Percentiles rank a stretch among this genome's conserved stretches.
Conservation (phyloP, 1,140 invertebrate species). For the Drosophila pruinosa region DNA sequence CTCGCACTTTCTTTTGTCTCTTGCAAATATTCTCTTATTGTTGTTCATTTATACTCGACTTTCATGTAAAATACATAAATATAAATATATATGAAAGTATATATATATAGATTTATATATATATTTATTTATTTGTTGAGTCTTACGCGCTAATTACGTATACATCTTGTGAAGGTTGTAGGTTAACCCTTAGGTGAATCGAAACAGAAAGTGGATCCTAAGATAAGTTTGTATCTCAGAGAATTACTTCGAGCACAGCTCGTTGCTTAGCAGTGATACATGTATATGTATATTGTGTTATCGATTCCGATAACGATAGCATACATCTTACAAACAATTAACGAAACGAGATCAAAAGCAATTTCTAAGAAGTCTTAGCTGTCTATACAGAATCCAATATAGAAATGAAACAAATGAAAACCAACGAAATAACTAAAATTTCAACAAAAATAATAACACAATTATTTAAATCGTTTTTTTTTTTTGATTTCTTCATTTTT, state of each 20-base stretch:
- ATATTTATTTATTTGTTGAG: slow-evolving; percentile 52
- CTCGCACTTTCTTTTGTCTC: slow-evolving; percentile 13
- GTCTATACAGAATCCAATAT: slow-evolving; percentile 8
- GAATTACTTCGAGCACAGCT: slow-evolving; percentile 56
- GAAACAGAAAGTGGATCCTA: slow-evolving; percentile 43
- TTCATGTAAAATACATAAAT: slow-evolving; percentile 61
- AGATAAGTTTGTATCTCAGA: slow-evolving; percentile 11
- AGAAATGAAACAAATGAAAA: slow-evolving; percentile 34
- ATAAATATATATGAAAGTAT: slow-evolving; percentile 69
- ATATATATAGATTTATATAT: slow-evolving; percentile 38
- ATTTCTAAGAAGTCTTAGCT: slow-evolving; percentile 44
- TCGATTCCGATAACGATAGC: slow-evolving; percentile 44
- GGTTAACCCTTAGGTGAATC: slow-evolving; percentile 60
- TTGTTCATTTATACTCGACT: slow-evolving; percentile 62
- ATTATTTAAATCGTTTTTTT: slow-evolving; percentile 61
- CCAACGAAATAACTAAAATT: slow-evolving; percentile 35
- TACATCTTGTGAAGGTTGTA: slow-evolving; percentile 78
- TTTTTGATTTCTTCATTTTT: slow-evolving; percentile 47
- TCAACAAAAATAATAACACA: slow-evolving; percentile 76
- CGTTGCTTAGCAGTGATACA: slow-evolving; percentile 24
- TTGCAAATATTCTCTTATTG: slow-evolving; percentile 67
- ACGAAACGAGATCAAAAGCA: slow-evolving; percentile 78
- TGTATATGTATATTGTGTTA: slow-evolving; percentile 33
- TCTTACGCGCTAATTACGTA: slow-evolving; percentile 80
- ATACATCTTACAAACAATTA: slow-evolving; percentile 67